Evolutionary conservation across 2,888 invertebrate genomes (phyloP).

Genomic region (Andrena flavipes): DNA sequence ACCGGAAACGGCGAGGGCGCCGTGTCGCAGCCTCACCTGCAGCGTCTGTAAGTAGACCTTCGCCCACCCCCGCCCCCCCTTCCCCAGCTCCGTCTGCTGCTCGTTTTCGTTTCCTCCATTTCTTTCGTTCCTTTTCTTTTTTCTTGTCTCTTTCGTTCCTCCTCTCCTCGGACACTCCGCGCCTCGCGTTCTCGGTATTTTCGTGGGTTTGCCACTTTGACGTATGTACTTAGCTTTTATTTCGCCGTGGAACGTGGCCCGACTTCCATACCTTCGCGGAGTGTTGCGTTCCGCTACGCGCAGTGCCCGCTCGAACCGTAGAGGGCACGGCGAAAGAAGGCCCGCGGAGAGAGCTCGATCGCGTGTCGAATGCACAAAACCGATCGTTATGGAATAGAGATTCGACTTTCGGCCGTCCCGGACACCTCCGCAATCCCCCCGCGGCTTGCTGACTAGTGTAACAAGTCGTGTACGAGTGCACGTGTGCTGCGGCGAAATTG

Average conservation of each 20-base stretch:
- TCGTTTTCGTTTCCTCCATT: constrained; percentile 19
- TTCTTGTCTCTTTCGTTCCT: not conserved
- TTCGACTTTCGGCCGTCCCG: constrained; percentile 2
- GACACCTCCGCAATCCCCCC: not conserved
- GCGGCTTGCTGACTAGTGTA: too few relatives aligned
- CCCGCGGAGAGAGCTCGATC: not conserved
- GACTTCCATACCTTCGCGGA: constrained; percentile 28
- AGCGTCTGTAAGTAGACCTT: constrained; percentile 86
- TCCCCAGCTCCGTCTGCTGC: too few relatives aligned
- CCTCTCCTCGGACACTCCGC: not conserved
- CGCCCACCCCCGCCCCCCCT: too few relatives aligned
- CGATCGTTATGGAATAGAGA: constrained; percentile 15
- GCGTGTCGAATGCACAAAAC: not conserved
- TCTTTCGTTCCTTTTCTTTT: not conserved
- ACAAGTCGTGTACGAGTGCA: constrained; percentile 19
- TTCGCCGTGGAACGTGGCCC: constrained; percentile 52
- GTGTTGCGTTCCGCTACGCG: constrained; percentile 42
- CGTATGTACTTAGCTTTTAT: constrained; percentile 57
- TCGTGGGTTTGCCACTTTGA: constrained; percentile 53
- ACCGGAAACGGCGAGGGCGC: constrained; percentile 80
- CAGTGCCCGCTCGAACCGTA: not conserved
- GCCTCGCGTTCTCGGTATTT: constrained; percentile 40
- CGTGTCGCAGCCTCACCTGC: constrained; percentile 86
- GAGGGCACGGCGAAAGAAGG: not conserved
- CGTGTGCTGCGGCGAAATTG: constrained; percentile 50